Evolutionary conservation across 2,113 vertebrate genomes (phyloP), one percentile per base, ranked within the genome.

Genomic region (Rallus limicola): DNA sequence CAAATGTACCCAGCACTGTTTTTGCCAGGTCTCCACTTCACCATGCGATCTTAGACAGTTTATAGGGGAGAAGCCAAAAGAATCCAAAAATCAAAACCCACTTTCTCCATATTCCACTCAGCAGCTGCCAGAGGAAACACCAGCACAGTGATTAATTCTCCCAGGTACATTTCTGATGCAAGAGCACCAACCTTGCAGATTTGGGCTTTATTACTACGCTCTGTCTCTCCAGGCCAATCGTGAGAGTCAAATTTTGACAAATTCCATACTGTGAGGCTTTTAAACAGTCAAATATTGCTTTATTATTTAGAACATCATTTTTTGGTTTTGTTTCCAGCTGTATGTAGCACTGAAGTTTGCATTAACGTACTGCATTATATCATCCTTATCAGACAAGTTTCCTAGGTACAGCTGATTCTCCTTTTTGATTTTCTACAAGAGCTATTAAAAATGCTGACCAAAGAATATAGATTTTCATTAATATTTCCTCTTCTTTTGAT

Each of bases 361-460:
- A 95, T 96, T 93, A 97, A 95, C 76, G 81, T 52, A n/a, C 55
- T 76, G 69, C 90, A 95, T 93, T 97, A 96, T 96, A 94, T 96
- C 95, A 96, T 94, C 90, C 95, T 96, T 96, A 96, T 95, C 93
- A 96, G 95, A 93, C 96, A 96, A 95, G 90, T 65, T 96, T 91
- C 88, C 28, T 38, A 95, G 80, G 69, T 94, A 92, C 95, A 96
- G 93, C 95, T 95, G 90, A 96, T 96, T 93, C 88, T 93, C 91
- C 86, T 90, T 95, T 96, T 97, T 96, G 90, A 96, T 97, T 96
- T 96, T 93, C 96, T 93, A 86, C 83, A 76, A 96, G 91, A 93
- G 86, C 92, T 89, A 96, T 93, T 96, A 93, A 95, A 97, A 96
- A 96, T 94, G 96, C 96, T 97, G 95, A 97, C 93, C 90, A 94